These are phyloP conservation scores for Oscheius sp. DNA, from an alignment of 1,140 invertebrate genomes.

Conservation along the genomic window DNA sequence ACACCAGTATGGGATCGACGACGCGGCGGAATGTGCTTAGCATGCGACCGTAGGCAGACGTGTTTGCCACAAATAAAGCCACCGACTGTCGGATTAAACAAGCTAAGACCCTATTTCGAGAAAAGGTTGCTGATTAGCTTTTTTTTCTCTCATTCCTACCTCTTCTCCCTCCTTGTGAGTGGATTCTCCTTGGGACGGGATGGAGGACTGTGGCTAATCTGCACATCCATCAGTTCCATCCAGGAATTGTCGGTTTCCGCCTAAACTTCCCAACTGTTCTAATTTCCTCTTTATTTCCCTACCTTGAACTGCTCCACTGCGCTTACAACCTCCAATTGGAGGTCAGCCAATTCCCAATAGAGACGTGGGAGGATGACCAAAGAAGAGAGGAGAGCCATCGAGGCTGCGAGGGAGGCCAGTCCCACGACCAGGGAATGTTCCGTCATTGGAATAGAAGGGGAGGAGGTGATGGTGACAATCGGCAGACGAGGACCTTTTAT, in stretches of 20 bases:
- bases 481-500: too few relatives aligned
- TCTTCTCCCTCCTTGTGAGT: conserved; percentile 25
- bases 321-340: conserved; percentile 12
- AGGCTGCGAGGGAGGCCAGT: conserved; percentile 21
- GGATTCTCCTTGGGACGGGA: conserved; percentile 26
- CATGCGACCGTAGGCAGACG: too few relatives aligned
- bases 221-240: conserved; percentile 31
- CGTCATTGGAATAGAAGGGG: too few relatives aligned
- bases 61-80: too few relatives aligned
- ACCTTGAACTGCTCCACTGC: conserved; percentile 33
- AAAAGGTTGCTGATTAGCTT: neutral
- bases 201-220: conserved; percentile 16
- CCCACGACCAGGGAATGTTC: neutral
- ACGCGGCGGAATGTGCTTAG: too few relatives aligned
- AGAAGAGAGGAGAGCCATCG: neutral
- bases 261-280: neutral
- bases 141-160: neutral
- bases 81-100: too few relatives aligned
- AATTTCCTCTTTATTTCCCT: neutral
- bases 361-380: conserved; percentile 7
- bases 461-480: too few relatives aligned
- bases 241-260: conserved; percentile 17
- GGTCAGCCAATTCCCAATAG: conserved; percentile 20
- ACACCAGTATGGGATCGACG: too few relatives aligned
- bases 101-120: too few relatives aligned